Percentiles rank a stretch among this genome's conserved stretches.
phyloP scores from a whole-genome alignment of 2,888 invertebrate species.

The Trichogramma evanescens region DNA sequence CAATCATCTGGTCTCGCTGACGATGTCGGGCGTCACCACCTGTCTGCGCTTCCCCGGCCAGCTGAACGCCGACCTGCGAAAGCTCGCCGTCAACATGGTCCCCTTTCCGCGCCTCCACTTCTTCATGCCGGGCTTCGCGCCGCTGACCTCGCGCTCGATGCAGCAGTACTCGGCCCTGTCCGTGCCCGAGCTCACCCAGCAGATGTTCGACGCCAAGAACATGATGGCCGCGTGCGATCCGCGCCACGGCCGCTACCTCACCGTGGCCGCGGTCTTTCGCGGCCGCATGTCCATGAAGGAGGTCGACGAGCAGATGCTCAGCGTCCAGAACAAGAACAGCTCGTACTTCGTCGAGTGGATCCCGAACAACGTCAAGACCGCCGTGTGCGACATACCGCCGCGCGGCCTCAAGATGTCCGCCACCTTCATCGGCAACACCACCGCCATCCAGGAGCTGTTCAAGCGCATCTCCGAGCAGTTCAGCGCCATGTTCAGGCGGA shows the following conservation, averaged over 20 bases:
- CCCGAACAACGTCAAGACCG: conserved; percentile 75
- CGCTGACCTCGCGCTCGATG: conserved; percentile 67
- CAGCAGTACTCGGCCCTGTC: conserved; percentile 67
- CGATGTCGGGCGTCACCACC: conserved; percentile 85
- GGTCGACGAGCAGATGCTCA: conserved; percentile 71
- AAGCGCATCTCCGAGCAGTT: conserved; percentile 85
- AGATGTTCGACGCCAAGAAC: conserved; percentile 75
- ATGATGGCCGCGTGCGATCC: conserved; percentile 78
- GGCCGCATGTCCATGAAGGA: conserved; percentile 67
- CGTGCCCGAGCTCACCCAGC: conserved; percentile 72
- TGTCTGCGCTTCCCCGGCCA: conserved; percentile 90
- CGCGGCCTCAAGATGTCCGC: conserved; percentile 77
- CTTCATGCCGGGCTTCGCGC: conserved; percentile 82
- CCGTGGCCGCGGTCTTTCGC: conserved; percentile 67
- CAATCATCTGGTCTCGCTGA: conserved; percentile 82
- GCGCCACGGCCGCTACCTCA: conserved; percentile 66
- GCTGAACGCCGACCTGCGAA: conserved; percentile 85
- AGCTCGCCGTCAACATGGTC: conserved; percentile 93
- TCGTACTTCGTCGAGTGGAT: conserved; percentile 69
- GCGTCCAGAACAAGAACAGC: conserved; percentile 62
- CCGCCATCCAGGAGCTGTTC: conserved; percentile 84
- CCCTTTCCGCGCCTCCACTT: conserved; percentile 87
- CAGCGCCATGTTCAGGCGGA: conserved; percentile 92
- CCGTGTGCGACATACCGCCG: conserved; percentile 76
- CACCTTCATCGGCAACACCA: conserved; percentile 83